Evolutionary conservation across 2,113 vertebrate genomes (phyloP).

Genomic region (Neopipo cinnamomea): DNA sequence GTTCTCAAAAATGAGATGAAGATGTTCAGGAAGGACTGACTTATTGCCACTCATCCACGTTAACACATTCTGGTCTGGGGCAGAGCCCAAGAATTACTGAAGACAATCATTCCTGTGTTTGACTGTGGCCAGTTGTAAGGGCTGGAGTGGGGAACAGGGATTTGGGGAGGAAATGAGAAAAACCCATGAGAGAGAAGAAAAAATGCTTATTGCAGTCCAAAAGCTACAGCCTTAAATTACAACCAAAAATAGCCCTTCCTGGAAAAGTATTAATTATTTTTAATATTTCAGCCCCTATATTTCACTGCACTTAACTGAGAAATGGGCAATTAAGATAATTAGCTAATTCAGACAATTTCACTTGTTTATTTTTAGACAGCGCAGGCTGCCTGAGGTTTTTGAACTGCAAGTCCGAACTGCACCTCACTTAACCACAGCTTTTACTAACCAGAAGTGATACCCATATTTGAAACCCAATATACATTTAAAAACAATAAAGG

Average conservation of each 20-base stretch:
- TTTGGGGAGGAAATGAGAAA: not conserved
- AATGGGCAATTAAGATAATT: not conserved
- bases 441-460: not conserved
- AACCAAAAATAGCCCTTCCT: not conserved
- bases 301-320: not conserved
- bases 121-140: not conserved
- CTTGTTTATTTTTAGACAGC: not conserved
- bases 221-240: not conserved
- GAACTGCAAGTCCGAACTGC: not conserved
- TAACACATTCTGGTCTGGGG: not conserved
- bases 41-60: not conserved
- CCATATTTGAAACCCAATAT: not conserved
- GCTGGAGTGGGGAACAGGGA: not conserved
- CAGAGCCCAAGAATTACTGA: not conserved
- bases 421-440: not conserved
- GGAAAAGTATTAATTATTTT: not conserved
- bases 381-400: not conserved
- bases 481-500: not conserved
- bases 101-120: not conserved
- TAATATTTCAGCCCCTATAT: not conserved
- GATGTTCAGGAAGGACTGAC: not conserved
- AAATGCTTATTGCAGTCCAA: not conserved
- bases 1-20: not conserved
- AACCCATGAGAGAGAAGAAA: not conserved
- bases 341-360: not conserved